A percentile compares a stretch with the other conserved stretches of the same genome.
These are phyloP conservation scores for Danionella dracula DNA, from an alignment of 2,797 vertebrate species.

Conservation along the genomic window DNA sequence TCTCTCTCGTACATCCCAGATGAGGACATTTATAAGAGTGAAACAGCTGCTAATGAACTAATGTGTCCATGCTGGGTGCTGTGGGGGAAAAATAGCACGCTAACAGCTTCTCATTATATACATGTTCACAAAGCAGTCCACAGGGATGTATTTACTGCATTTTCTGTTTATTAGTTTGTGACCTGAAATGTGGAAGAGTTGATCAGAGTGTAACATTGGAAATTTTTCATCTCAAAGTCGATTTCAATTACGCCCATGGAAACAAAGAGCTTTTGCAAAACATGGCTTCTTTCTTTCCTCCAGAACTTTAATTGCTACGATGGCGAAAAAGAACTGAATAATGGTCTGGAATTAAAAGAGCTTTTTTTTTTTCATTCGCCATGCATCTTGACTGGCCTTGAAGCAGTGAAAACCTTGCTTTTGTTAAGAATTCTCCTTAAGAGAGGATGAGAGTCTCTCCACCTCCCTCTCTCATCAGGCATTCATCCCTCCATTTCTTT, in stretches of 20 bases:
- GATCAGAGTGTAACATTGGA: neutral
- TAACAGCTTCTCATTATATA: conserved; percentile 38
- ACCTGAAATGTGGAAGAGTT: neutral
- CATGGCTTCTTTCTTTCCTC: conserved; percentile 1
- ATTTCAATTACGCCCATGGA: conserved; percentile 43
- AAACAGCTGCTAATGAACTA: conserved; percentile 46
- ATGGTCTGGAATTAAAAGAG: conserved; percentile 1
- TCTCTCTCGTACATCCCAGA: conserved; percentile 15
- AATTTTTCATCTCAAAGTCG: conserved; percentile 37
- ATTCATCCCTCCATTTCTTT: conserved; percentile 3
- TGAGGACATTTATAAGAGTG: conserved; percentile 26
- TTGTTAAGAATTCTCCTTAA: conserved; percentile 41
- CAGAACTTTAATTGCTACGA: conserved; percentile 44
- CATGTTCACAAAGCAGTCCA: conserved; percentile 11
- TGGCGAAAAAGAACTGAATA: conserved; percentile 16
- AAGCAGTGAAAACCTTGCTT: conserved; percentile 37
- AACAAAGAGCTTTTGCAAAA: conserved; percentile 40
- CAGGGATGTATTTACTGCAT: neutral
- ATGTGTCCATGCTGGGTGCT: conserved; percentile 24
- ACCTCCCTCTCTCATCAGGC: neutral
- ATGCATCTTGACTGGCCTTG: conserved; percentile 44
- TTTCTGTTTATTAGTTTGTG: neutral
- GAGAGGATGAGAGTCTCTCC: conserved; percentile 18
- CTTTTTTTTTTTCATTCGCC: conserved; percentile 26
- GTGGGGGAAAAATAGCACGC: conserved; percentile 6